Base-by-base conservation (phyloP, 2,113 vertebrate species). In the Abramis brama region DNA sequence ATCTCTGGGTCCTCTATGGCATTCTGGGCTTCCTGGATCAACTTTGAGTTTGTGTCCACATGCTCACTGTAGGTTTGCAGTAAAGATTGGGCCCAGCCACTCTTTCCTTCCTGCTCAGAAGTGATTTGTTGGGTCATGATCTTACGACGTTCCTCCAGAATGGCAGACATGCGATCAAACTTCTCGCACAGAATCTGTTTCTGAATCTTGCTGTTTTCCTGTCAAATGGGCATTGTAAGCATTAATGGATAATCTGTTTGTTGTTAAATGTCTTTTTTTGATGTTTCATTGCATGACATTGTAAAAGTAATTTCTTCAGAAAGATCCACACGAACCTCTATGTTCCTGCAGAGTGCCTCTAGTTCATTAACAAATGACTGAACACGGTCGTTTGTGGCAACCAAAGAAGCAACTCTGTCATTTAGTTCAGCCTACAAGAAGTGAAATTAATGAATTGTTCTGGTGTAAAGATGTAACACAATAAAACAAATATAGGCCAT, bases 1-100 rank as follows among this genome's bases (percentile, higher is more conserved):
- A 93, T 92, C 87, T 96, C 93, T 0, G 90, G 86, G 74, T 96
- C 95, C 15, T 96, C 94, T 89, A 95, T 92, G 88, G 92, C 92
- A 75, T 91, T 93, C 74, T 45, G 9, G 0, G 93, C 93, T 0
- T 87, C 91, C 90, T 95, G 93, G 84, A 95, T 45, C 88, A 96
- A 88, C 33, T 94, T 94, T 83, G 82, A 90, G 88, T 94, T 95
- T 74, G 92, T 89, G 6, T 91, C 92, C 6, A 94, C 71, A 2
- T 88, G 93, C 62, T 94, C 92, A 2, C 91, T 87, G 52, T 94
- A 94, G 57, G 87, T 87, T 27, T 90, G 86, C 25, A 93, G 73
- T 86, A 95, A 68, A 39, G 88, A 87, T 68, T 87, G 91, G 21
- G 86, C 79, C 9, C 88, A 91, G 71, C 90, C 87, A 0, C 80